phyloP scores from a whole-genome alignment of 2,113 vertebrate species.

The Chascanopsetta lugubris region DNA sequence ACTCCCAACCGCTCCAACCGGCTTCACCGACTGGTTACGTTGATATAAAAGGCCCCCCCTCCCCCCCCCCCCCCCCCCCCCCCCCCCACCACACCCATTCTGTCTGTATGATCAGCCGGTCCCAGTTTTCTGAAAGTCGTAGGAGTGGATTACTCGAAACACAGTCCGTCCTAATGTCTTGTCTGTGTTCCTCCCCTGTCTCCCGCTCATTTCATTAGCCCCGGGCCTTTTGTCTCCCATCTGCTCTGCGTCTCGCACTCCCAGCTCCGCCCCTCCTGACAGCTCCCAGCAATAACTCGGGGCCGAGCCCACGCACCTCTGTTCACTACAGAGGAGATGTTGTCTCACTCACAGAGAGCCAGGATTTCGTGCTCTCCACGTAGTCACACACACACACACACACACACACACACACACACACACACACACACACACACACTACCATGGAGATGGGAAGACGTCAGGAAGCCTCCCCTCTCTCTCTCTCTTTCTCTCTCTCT shows the following conservation, averaged over 20 bases:
- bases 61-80: neutral
- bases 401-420: constrained; percentile 36
- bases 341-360: constrained; percentile 40
- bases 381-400: constrained; percentile 38
- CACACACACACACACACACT: constrained; percentile 39
- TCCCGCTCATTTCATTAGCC: constrained; percentile 59
- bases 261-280: constrained; percentile 43
- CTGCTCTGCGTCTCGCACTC: constrained; percentile 50
- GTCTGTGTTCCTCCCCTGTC: constrained; percentile 32
- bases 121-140: constrained; percentile 38
- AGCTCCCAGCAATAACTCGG: constrained; percentile 59
- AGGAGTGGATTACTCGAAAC: constrained; percentile 36
- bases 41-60: too few relatives aligned
- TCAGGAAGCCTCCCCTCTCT: constrained; percentile 57
- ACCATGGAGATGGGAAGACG: constrained; percentile 73
- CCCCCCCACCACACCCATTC: neutral
- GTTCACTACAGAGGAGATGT: constrained; percentile 50
- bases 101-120: constrained; percentile 33
- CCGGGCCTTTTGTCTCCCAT: constrained; percentile 56
- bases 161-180: constrained; percentile 44
- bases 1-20: constrained; percentile 23
- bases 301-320: constrained; percentile 28
- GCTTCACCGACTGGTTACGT: constrained; percentile 25
- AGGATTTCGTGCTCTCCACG: constrained; percentile 26
- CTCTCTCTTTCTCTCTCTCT: constrained; percentile 13